Percentiles rank a stretch among this genome's conserved stretches.
Conservation (phyloP, 2,888 invertebrate genomes). For the Epiblema foenella region DNA sequence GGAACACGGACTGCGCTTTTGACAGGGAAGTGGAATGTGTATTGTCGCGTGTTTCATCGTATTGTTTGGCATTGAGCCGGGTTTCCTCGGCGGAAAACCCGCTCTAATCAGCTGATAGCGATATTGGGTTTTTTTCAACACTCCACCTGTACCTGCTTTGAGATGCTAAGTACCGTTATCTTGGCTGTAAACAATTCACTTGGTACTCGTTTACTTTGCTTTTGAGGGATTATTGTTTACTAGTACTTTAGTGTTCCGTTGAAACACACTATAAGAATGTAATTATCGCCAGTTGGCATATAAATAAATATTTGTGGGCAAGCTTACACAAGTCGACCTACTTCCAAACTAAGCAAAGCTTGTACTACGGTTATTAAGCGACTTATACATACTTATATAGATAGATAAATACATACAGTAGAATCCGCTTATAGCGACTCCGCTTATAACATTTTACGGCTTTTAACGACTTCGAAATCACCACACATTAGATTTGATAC, state of each 20-base stretch:
- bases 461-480: no score
- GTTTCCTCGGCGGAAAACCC: conserved; percentile 50
- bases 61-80: conserved; percentile 40
- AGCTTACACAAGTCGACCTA: no score
- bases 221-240: neutral
- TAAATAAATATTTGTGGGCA: neutral
- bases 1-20: neutral
- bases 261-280: no score
- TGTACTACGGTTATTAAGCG: no score
- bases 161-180: conserved; percentile 9
- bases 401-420: no score
- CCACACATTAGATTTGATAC: no score
- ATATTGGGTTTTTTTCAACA: conserved; percentile 56
- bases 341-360: no score
- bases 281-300: no score
- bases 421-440: no score
- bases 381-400: no score
- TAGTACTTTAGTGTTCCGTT: neutral
- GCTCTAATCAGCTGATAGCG: conserved; percentile 62
- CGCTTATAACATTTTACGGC: no score
- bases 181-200: neutral
- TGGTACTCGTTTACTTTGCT: neutral
- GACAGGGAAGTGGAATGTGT: neutral
- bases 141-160: conserved; percentile 12
- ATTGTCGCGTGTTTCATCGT: neutral